Evolutionary conservation across 2,888 invertebrate genomes (phyloP).

Genomic region (Galeruca laticollis): DNA sequence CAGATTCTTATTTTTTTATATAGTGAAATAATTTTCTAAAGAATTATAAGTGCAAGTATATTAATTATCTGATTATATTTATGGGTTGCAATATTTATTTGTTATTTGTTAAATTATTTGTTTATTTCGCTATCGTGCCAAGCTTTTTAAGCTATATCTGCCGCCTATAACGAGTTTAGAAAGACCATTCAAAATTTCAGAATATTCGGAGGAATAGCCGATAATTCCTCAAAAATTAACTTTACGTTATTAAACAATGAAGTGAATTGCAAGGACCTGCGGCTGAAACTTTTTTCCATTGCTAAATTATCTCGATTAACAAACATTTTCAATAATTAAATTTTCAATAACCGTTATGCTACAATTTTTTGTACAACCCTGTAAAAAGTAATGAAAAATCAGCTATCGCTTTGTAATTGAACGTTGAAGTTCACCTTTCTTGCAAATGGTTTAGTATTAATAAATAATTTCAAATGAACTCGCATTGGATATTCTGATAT

Average conservation of each 20-base stretch:
- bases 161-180: slow-evolving; percentile 40
- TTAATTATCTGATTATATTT: slow-evolving; percentile 20
- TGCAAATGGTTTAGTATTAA: too few relatives aligned
- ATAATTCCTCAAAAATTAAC: neutral
- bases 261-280: too few relatives aligned
- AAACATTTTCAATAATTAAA: neutral
- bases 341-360: too few relatives aligned
- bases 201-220: neutral
- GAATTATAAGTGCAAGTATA: slow-evolving; percentile 15
- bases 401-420: too few relatives aligned
- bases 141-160: slow-evolving; percentile 55
- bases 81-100: slow-evolving; percentile 37
- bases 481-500: neutral
- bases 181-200: neutral
- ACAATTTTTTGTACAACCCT: too few relatives aligned
- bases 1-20: neutral
- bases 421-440: too few relatives aligned
- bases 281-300: too few relatives aligned
- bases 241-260: too few relatives aligned
- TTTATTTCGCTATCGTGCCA: slow-evolving; percentile 58
- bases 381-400: too few relatives aligned
- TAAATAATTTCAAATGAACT: too few relatives aligned
- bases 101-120: slow-evolving; percentile 43
- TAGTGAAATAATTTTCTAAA: neutral
- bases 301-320: too few relatives aligned